These are phyloP conservation scores for Dissostichus mawsoni DNA, from an alignment of 2,113 vertebrate genomes.

Conservation along the genomic window DNA sequence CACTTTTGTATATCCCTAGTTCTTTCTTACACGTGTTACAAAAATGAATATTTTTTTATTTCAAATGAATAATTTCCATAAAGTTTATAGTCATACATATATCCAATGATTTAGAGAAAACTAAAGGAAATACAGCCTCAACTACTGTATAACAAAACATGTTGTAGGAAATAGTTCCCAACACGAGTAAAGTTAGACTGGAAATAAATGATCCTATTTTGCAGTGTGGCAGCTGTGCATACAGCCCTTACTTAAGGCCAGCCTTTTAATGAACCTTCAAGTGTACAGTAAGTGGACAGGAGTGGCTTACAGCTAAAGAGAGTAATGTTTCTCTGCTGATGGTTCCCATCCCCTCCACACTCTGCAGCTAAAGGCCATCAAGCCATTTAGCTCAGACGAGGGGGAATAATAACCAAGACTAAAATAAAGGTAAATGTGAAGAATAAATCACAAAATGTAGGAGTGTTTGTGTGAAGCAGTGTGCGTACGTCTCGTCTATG, in stretches of 20 bases:
- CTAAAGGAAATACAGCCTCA: not conserved
- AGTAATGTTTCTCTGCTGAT: constrained; percentile 64
- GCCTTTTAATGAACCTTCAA: constrained; percentile 70
- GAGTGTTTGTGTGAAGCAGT: constrained; percentile 8
- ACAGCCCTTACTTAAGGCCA: constrained; percentile 56
- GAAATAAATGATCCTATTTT: constrained; percentile 51
- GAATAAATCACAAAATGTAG: constrained; percentile 78
- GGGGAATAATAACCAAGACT: constrained; percentile 71
- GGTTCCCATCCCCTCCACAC: constrained; percentile 59
- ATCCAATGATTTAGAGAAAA: not conserved
- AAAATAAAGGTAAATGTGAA: constrained; percentile 79
- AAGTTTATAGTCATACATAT: not conserved
- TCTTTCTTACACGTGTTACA: not conserved
- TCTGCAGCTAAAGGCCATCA: constrained; percentile 59
- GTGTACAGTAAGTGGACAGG: constrained; percentile 72
- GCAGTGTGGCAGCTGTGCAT: constrained; percentile 63
- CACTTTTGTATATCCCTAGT: not conserved
- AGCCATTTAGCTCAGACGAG: constrained; percentile 82
- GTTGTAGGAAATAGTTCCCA: constrained; percentile 1
- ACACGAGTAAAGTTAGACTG: not conserved
- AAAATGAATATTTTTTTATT: no score
- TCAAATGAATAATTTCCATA: not conserved
- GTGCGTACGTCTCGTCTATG: not conserved
- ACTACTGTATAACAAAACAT: not conserved
- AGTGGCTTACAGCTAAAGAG: constrained; percentile 66